Conservation (phyloP, 2,888 invertebrate species). For the Carabus problematicus region DNA sequence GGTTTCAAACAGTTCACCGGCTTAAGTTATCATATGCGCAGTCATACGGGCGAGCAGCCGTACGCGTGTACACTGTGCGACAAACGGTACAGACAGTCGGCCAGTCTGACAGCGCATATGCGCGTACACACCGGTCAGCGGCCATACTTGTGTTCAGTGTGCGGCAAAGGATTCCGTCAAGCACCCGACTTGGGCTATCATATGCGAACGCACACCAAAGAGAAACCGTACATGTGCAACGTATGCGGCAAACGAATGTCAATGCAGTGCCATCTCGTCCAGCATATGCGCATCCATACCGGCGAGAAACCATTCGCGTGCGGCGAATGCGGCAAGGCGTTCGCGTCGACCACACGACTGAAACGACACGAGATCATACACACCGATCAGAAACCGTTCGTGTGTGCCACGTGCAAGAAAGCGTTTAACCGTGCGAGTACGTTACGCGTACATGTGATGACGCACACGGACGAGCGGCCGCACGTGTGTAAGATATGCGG, state of each 20-base stretch:
- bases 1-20: conserved; percentile 53
- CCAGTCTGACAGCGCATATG: conserved; percentile 55
- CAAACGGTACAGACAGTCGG: conserved; percentile 54
- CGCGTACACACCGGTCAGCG: conserved; percentile 54
- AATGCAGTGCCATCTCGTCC: conserved; percentile 54
- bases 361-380: conserved; percentile 52
- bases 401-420: conserved; percentile 51
- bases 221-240: conserved; percentile 55
- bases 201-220: conserved; percentile 56
- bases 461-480: conserved; percentile 51
- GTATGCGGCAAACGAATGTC: conserved; percentile 55
- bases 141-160: conserved; percentile 51
- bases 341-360: conserved; percentile 50
- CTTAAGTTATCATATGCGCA: conserved; percentile 53
- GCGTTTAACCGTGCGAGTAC: conserved; percentile 51
- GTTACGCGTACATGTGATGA: conserved; percentile 51
- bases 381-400: conserved; percentile 51
- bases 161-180: conserved; percentile 52
- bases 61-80: conserved; percentile 54
- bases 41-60: conserved; percentile 54
- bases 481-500: conserved; percentile 51
- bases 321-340: conserved; percentile 49
- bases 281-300: conserved; percentile 52
- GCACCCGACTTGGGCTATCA: conserved; percentile 54
- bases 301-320: conserved; percentile 51